Percentiles rank a stretch among this genome's conserved stretches.
Conservation (phyloP, 2,113 vertebrate genomes). For the Larimichthys polyactis region DNA sequence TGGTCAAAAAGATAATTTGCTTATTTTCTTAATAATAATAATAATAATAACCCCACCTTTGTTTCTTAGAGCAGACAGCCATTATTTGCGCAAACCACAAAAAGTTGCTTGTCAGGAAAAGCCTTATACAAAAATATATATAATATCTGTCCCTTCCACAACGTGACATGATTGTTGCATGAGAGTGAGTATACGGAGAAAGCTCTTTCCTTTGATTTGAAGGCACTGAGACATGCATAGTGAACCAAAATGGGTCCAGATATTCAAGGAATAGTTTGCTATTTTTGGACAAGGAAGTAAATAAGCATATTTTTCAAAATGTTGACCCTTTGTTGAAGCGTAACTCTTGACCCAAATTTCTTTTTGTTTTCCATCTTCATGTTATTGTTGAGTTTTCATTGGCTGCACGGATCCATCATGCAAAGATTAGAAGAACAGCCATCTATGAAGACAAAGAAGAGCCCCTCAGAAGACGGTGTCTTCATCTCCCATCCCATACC, state of each 20-base stretch:
- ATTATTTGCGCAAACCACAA: background rate
- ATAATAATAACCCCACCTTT: background rate
- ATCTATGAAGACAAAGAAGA: background rate
- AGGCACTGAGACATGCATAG: background rate
- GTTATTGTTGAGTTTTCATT: background rate
- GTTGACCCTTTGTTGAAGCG: no score
- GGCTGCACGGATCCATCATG: background rate
- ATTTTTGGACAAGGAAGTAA: background rate
- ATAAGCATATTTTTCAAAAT: background rate
- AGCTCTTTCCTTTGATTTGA: background rate
- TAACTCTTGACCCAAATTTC: no score
- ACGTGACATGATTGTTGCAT: conserved; percentile 10
- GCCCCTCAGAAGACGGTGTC: conserved; percentile 78
- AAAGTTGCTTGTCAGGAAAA: background rate
- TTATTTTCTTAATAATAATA: no score
- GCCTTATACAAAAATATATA: background rate
- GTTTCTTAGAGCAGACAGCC: background rate
- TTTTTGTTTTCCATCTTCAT: background rate
- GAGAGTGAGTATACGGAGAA: background rate
- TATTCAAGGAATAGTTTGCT: background rate
- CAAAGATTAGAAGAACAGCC: conserved; percentile 4
- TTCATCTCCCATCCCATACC: conserved; percentile 74
- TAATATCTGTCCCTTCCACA: background rate
- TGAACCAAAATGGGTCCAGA: background rate
- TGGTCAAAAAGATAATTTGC: background rate